Evolutionary conservation across 2,888 invertebrate species (phyloP).

Genomic region (Suillia variegata): DNA sequence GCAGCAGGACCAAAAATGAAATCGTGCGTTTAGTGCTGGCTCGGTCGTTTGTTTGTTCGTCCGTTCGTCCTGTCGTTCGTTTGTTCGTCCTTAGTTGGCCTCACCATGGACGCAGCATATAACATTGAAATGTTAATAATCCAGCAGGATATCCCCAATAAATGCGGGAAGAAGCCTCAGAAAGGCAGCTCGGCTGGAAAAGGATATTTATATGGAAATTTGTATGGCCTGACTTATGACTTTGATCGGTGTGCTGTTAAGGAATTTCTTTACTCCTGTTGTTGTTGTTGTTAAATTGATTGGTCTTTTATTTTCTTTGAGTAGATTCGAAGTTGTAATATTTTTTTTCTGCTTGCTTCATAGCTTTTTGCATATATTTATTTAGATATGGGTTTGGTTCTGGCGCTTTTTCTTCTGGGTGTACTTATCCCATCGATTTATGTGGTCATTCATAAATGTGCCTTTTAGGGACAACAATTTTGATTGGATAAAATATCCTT

Average conservation of each 20-base stretch:
- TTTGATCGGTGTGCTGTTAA: slow-evolving; percentile 43
- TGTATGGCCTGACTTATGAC: slow-evolving; percentile 51
- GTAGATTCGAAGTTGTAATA: not conserved
- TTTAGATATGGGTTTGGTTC: not conserved
- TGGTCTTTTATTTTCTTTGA: slow-evolving; percentile 15
- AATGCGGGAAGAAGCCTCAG: slow-evolving; percentile 21
- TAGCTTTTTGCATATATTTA: not conserved
- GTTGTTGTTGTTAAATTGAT: slow-evolving; percentile 24
- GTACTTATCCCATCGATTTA: slow-evolving; percentile 19
- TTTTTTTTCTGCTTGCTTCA: slow-evolving; percentile 1
- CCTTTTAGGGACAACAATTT: slow-evolving; percentile 3
- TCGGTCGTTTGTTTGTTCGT: not conserved
- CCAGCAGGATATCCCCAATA: slow-evolving; percentile 41
- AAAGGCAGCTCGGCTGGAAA: slow-evolving; percentile 44
- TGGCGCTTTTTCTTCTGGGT: not conserved
- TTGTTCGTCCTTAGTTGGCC: no score
- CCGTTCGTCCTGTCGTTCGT: not conserved
- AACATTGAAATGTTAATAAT: slow-evolving; percentile 56
- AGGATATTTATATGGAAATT: slow-evolving; percentile 52
- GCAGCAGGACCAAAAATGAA: slow-evolving; percentile 36
- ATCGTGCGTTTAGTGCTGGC: slow-evolving; percentile 20
- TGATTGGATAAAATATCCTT: slow-evolving; percentile 20
- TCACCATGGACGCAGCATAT: slow-evolving; percentile 36
- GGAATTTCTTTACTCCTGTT: no score
- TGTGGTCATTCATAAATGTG: slow-evolving; percentile 20